A percentile compares a stretch with the other conserved stretches of the same genome.
Evolutionary conservation across 1,140 invertebrate species (phyloP).

Genomic region (Hyposmocoma kahamanoa): DNA sequence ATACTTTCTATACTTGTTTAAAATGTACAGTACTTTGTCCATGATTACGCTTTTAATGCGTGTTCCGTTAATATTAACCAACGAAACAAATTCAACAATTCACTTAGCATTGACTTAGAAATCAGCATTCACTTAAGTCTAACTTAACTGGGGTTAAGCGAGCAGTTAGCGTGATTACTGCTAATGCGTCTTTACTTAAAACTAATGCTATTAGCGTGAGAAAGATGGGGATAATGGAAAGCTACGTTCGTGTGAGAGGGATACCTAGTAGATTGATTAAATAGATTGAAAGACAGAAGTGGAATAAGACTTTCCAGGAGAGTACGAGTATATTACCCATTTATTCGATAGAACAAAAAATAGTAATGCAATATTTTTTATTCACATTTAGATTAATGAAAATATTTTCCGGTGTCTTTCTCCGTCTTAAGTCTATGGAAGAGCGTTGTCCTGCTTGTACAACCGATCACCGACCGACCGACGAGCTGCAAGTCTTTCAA

Average conservation of each 20-base stretch:
- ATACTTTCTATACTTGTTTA: no score
- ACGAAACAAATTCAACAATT: not conserved
- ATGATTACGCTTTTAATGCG: not conserved
- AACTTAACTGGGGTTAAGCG: not conserved
- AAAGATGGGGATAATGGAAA: not conserved
- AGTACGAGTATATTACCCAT: no score
- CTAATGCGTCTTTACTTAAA: slow-evolving; percentile 12
- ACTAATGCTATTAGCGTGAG: slow-evolving; percentile 10
- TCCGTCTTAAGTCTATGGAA: no score
- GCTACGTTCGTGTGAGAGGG: not conserved
- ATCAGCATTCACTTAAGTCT: not conserved
- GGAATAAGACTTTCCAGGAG: no score
- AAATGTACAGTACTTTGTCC: no score
- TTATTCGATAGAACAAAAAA: no score
- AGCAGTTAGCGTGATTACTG: not conserved
- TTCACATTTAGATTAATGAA: no score
- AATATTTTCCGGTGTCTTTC: no score
- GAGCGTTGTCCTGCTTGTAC: no score
- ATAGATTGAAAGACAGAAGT: slow-evolving; percentile 31
- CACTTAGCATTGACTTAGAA: not conserved
- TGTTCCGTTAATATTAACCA: not conserved
- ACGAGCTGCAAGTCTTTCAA: no score
- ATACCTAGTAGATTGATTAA: slow-evolving; percentile 30
- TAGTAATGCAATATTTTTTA: no score
- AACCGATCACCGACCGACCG: no score